Percentiles rank a stretch among this genome's conserved stretches.
Evolutionary conservation across 35 echinoderm and acorn worm genomes (phyloP).

Genomic region (Chiridota heheva): DNA sequence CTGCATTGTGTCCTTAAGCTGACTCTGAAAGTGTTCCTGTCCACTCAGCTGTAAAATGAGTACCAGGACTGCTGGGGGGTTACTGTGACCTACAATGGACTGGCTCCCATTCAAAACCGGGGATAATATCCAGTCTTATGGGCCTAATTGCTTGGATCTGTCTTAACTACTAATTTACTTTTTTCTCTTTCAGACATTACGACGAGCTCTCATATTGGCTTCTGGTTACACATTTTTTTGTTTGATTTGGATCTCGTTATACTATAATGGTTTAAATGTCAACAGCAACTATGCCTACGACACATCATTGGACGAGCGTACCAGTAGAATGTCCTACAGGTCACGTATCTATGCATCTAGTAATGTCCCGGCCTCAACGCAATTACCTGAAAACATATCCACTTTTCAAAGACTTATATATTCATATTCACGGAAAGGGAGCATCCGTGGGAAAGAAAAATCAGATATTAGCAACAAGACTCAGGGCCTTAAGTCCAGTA

Average conservation of each 20-base stretch:
- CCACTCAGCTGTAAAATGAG: too few relatives aligned
- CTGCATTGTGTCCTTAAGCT: too few relatives aligned
- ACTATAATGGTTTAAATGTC: constrained; percentile 12
- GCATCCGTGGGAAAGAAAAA: not conserved
- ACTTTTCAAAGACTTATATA: not conserved
- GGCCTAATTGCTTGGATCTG: too few relatives aligned
- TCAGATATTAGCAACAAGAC: not conserved
- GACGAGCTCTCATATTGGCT: constrained; percentile 29
- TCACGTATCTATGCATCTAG: not conserved
- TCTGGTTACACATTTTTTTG: constrained; percentile 43
- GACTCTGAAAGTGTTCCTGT: too few relatives aligned
- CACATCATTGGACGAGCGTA: constrained; percentile 9
- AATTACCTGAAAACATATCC: not conserved
- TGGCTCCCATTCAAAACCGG: too few relatives aligned
- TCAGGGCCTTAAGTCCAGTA: too few relatives aligned
- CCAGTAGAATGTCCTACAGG: not conserved
- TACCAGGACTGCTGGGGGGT: too few relatives aligned
- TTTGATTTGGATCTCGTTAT: constrained; percentile 14
- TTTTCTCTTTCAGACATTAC: constrained; percentile 31
- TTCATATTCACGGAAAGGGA: not conserved
- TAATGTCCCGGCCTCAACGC: not conserved
- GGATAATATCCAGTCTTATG: too few relatives aligned
- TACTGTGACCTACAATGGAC: too few relatives aligned
- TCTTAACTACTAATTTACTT: too few relatives aligned
- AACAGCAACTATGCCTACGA: constrained; percentile 40